A percentile compares a stretch with the other conserved stretches of the same genome.
Evolutionary conservation across 2,888 invertebrate genomes (phyloP).

Genomic region (Psylliodes chrysocephalus): DNA sequence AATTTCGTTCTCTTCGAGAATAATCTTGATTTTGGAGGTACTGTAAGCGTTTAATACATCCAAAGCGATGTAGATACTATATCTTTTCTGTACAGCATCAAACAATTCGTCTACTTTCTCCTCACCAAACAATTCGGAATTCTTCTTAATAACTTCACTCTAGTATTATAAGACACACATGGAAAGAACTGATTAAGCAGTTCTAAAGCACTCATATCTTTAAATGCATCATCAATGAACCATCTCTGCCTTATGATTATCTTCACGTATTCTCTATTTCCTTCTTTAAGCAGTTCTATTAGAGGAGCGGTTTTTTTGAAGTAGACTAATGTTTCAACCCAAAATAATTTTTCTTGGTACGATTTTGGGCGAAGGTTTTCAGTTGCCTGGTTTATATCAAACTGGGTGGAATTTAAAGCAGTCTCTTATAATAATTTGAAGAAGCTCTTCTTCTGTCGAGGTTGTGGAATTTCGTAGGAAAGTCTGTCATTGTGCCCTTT

Average conservation of each 20-base stretch:
- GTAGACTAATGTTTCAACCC: slow-evolving; percentile 47
- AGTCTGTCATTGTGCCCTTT: slow-evolving; percentile 37
- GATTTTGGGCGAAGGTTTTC: slow-evolving; percentile 43
- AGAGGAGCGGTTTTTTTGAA: slow-evolving; percentile 43
- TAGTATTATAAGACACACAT: slow-evolving; percentile 42
- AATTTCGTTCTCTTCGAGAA: slow-evolving; percentile 30
- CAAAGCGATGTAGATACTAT: slow-evolving; percentile 42
- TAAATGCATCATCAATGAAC: slow-evolving; percentile 48
- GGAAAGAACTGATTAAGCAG: slow-evolving; percentile 49
- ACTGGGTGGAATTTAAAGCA: slow-evolving; percentile 9
- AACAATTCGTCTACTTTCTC: slow-evolving; percentile 45
- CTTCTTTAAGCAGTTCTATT: slow-evolving; percentile 43
- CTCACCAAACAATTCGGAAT: slow-evolving; percentile 38
- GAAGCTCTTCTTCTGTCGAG: slow-evolving; percentile 47
- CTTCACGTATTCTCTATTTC: slow-evolving; percentile 46
- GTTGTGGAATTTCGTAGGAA: slow-evolving; percentile 42
- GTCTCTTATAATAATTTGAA: slow-evolving; percentile 40
- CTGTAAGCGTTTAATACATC: slow-evolving; percentile 41
- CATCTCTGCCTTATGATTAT: slow-evolving; percentile 48
- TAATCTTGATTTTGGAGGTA: slow-evolving; percentile 35
- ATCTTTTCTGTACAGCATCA: slow-evolving; percentile 44
- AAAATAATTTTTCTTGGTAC: slow-evolving; percentile 48
- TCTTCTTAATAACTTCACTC: slow-evolving; percentile 49
- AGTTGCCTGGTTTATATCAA: slow-evolving; percentile 26
- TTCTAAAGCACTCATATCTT: slow-evolving; percentile 30